Evolutionary conservation across 1,140 invertebrate species (phyloP).

Genomic region (Drosophila saltans): DNA sequence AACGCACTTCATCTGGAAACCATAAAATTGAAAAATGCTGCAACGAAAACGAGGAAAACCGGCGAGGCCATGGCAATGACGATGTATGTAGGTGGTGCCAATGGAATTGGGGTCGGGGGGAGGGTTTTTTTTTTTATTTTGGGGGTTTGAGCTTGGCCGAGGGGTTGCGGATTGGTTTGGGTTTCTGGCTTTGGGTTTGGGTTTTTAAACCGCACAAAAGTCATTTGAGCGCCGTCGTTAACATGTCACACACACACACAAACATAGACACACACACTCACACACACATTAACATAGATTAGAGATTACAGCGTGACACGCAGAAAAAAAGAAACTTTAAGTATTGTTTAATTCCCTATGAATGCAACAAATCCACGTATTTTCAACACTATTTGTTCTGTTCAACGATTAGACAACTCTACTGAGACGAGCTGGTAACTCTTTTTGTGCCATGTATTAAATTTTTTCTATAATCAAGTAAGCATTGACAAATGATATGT

Average conservation of each 20-base stretch:
- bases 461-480: no score
- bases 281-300: constrained; percentile 8
- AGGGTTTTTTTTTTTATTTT: background rate
- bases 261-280: constrained; percentile 22
- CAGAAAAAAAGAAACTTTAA: background rate
- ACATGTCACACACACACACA: constrained; percentile 71
- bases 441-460: no score
- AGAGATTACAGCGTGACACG: constrained; percentile 20
- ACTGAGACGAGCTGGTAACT: no score
- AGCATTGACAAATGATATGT: no score
- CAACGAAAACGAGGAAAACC: constrained; percentile 51
- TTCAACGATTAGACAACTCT: no score
- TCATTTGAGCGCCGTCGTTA: constrained; percentile 78
- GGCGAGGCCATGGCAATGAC: constrained; percentile 49
- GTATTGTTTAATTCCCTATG: no score
- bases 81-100: constrained; percentile 29
- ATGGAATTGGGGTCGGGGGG: background rate
- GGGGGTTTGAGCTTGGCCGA: background rate
- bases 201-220: constrained; percentile 75
- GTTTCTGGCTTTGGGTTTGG: constrained; percentile 49
- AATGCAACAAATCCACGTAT: no score
- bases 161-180: constrained; percentile 26
- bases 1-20: constrained; percentile 80
- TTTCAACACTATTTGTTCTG: no score
- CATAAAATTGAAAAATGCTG: constrained; percentile 79